Evolutionary conservation across 2,797 vertebrate genomes (phyloP), one percentile per base, ranked within the genome.

Genomic region (Fistularia tabacaria): DNA sequence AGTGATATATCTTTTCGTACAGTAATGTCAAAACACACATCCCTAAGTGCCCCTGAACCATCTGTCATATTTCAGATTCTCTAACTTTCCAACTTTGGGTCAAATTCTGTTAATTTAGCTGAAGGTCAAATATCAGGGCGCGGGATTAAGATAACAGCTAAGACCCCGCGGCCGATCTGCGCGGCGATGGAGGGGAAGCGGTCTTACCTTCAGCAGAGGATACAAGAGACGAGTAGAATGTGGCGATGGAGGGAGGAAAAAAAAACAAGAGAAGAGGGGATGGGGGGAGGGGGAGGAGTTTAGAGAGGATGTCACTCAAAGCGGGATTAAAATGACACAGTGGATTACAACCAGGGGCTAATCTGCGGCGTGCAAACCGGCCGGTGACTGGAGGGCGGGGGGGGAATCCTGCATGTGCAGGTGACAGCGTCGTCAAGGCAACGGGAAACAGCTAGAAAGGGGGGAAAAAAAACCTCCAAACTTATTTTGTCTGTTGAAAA

Each of bases 121-220:
- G 9, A n/a, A 46, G 57, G 12, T 1, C 3, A 36, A 49, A 46
- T 7, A 14, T 1, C 8, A 7, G 39, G 38, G 37, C 9, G 9
- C 5, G 6, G 13, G 4, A 51, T 9, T 39, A 39, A 14, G 13
- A 40, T 13, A 25, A 25, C 2, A 2, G 25, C 25, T 3, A 5
- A 25, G 25, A 5, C 25, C 25, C 25, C 2, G 25, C 25, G 25
- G 2, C 5, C 25, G 25, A 25, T 25, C 25, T 25, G 2, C 25
- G 5, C 7, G 36, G n/a, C 1, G 10, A 41, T 15, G n/a, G 9
- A 44, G 36, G 12, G 46, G 38, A 10, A 54, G 42, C 64, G 54
- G 61, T 15, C 89, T 89, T 91, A 92, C 91, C 89, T 88, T 58
- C 10, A 72, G 58, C 69, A 57, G 72, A 60, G 43, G 14, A 62